Evolutionary conservation across 2,888 invertebrate species (phyloP).

Genomic region (Carpatolechia fugitivella): DNA sequence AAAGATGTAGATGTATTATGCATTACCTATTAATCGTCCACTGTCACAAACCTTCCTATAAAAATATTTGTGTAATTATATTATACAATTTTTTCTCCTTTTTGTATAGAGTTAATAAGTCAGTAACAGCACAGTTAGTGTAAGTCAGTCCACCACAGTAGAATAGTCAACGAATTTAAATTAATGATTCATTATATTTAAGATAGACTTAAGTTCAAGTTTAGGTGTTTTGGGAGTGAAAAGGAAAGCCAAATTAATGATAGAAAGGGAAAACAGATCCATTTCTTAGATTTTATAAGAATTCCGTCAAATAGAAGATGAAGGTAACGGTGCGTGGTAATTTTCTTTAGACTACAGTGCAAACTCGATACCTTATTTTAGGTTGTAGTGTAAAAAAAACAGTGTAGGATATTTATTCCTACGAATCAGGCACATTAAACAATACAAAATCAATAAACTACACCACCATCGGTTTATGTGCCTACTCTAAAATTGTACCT

Average conservation of each 20-base stretch:
- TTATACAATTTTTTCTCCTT: slow-evolving; percentile 21
- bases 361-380: no score
- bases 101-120: slow-evolving; percentile 32
- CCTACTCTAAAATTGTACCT: slow-evolving; percentile 13
- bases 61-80: slow-evolving; percentile 26
- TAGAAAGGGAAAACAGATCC: background rate
- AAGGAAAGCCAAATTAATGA: slow-evolving; percentile 7
- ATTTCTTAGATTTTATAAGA: background rate
- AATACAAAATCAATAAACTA: no score
- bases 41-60: slow-evolving; percentile 39
- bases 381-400: no score
- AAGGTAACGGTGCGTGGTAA: background rate
- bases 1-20: background rate
- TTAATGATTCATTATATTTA: slow-evolving; percentile 37
- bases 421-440: no score
- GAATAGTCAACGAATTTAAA: slow-evolving; percentile 42
- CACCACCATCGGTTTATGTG: no score
- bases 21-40: slow-evolving; percentile 33
- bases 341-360: no score
- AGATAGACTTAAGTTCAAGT: slow-evolving; percentile 23
- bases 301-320: background rate
- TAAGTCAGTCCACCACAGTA: slow-evolving; percentile 57
- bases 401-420: no score
- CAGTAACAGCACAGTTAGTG: slow-evolving; percentile 42
- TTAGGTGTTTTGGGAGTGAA: slow-evolving; percentile 1